phyloP scores from a whole-genome alignment of 2,113 vertebrate species.

The Strigops habroptila region DNA sequence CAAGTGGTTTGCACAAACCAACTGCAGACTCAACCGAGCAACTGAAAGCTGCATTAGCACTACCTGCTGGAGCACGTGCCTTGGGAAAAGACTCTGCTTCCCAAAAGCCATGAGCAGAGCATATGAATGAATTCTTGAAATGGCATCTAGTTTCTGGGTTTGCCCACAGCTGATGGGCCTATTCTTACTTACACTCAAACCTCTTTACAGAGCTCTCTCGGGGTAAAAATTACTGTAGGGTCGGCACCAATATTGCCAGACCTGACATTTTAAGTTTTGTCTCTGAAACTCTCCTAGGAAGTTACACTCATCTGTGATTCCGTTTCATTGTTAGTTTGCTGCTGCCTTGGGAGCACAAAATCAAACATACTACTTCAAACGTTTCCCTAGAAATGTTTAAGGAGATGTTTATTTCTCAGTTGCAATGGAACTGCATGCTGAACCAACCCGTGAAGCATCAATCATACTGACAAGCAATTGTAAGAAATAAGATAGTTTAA shows the following conservation, averaged over 20 bases:
- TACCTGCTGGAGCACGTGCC: accelerated
- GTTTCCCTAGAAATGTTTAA: conserved; percentile 33
- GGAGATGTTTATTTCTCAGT: conserved; percentile 36
- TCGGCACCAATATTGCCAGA: background rate
- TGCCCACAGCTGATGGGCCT: background rate
- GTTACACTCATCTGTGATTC: background rate
- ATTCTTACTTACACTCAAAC: background rate
- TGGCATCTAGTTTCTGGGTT: background rate
- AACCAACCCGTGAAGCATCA: conserved; percentile 37
- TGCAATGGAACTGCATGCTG: conserved; percentile 34
- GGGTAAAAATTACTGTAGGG: accelerated
- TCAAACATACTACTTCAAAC: background rate
- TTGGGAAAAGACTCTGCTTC: background rate
- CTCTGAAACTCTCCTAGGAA: background rate
- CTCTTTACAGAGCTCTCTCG: background rate
- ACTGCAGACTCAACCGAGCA: background rate
- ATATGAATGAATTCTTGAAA: background rate
- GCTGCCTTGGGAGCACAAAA: conserved; percentile 13
- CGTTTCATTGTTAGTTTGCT: background rate
- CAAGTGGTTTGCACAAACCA: background rate
- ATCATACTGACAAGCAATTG: conserved; percentile 48
- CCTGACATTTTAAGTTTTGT: background rate
- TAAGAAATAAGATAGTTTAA: conserved; percentile 40
- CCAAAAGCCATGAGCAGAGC: background rate
- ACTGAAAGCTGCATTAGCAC: background rate